Conservation (phyloP, 2,888 invertebrate species). For the Deilephila porcellus region DNA sequence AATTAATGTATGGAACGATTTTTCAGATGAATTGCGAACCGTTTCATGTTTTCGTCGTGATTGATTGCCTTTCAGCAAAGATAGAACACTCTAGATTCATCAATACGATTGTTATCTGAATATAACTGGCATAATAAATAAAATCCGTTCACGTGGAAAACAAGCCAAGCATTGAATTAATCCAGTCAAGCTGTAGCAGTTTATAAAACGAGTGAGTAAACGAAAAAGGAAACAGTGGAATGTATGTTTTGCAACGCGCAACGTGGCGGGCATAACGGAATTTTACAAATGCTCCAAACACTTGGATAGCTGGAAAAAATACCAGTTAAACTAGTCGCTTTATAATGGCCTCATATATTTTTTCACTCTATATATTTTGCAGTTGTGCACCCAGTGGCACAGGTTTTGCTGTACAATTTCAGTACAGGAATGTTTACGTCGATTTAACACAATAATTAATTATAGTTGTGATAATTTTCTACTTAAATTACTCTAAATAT, state of each 20-base stretch:
- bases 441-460: too few relatives aligned
- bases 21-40: not conserved
- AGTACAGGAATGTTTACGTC: too few relatives aligned
- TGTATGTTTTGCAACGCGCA: conserved; percentile 35
- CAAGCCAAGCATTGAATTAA: not conserved
- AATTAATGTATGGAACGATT: not conserved
- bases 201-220: conserved; percentile 9
- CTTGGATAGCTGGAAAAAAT: conserved; percentile 36
- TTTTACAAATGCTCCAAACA: conserved; percentile 34
- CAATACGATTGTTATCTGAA: not conserved
- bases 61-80: not conserved
- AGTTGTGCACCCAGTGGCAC: not conserved
- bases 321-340: not conserved
- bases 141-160: not conserved
- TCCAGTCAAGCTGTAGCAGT: not conserved
- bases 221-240: conserved; percentile 34
- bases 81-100: not conserved
- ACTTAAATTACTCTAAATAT: too few relatives aligned
- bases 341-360: conserved; percentile 13
- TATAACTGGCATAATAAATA: not conserved
- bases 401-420: too few relatives aligned
- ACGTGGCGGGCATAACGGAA: conserved; percentile 33
- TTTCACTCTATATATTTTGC: conserved; percentile 11
- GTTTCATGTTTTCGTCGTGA: not conserved
- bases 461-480: too few relatives aligned